These are phyloP conservation scores for Acleris sparsana DNA, from an alignment of 2,888 invertebrate genomes.

Conservation along the genomic window DNA sequence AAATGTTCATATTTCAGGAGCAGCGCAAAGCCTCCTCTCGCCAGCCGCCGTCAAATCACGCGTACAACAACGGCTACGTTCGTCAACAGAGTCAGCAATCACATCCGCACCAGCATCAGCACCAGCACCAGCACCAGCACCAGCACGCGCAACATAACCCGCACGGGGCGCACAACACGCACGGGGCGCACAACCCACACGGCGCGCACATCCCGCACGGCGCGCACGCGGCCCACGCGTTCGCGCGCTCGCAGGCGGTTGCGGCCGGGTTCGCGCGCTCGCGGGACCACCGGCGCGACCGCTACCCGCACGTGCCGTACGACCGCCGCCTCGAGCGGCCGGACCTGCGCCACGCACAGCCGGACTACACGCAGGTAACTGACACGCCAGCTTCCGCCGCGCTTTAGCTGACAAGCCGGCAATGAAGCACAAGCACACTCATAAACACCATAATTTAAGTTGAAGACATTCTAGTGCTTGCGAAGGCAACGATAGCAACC, in stretches of 20 bases:
- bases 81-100: slow-evolving; percentile 43
- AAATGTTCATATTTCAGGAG: slow-evolving; percentile 17
- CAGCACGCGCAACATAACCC: slow-evolving; percentile 17
- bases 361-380: slow-evolving; percentile 77
- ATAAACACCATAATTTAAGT: too few species aligned
- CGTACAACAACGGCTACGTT: slow-evolving; percentile 63
- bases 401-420: too few species aligned
- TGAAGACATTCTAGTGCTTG: too few species aligned
- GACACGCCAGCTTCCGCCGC: too few species aligned
- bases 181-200: slow-evolving; percentile 24
- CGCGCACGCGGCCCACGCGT: slow-evolving; percentile 20
- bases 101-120: slow-evolving; percentile 31
- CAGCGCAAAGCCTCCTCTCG: slow-evolving; percentile 37
- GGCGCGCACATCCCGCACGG: slow-evolving; percentile 21
- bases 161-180: slow-evolving; percentile 6
- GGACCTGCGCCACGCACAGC: slow-evolving; percentile 53
- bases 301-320: slow-evolving; percentile 67
- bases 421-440: too few species aligned
- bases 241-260: slow-evolving; percentile 35
- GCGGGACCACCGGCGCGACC: slow-evolving; percentile 62
- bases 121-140: slow-evolving; percentile 35
- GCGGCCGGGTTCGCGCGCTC: slow-evolving; percentile 42
- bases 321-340: slow-evolving; percentile 45
- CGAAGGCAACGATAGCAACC: too few species aligned
- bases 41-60: slow-evolving; percentile 44